Conservation (phyloP, 2,888 invertebrate genomes). For the Tolmerus cingulatus region DNA sequence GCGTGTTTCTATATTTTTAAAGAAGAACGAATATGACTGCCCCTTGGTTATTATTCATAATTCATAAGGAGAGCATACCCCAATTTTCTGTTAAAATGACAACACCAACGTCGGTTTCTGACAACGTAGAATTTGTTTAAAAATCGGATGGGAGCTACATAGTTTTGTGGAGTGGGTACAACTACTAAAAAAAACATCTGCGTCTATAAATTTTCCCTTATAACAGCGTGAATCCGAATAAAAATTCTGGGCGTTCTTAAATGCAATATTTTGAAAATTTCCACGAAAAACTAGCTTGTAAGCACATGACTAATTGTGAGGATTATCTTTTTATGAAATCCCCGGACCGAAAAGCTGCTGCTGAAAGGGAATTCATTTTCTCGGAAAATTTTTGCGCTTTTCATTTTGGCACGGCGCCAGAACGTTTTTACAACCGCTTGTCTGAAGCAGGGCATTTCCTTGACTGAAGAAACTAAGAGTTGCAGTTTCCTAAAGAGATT, state of each 20-base stretch:
- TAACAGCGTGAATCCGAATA: background rate
- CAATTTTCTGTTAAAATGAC: background rate
- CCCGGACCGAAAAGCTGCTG: background rate
- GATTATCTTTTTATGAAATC: background rate
- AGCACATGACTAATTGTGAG: background rate
- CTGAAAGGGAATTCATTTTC: background rate
- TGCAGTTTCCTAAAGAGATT: background rate
- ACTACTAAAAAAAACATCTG: background rate
- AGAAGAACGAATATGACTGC: background rate
- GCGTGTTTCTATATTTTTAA: background rate
- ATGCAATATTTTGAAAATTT: background rate
- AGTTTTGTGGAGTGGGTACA: background rate
- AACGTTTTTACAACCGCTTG: background rate
- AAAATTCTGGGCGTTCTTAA: background rate
- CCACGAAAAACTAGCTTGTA: background rate
- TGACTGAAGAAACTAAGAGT: background rate
- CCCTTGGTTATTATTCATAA: background rate
- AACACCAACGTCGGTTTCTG: background rate
- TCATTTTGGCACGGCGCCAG: background rate
- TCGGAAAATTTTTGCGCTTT: background rate
- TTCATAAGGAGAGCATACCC: background rate
- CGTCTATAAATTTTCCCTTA: background rate
- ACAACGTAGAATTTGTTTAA: background rate
- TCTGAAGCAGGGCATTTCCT: background rate
- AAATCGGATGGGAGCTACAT: background rate